A percentile compares a stretch with the other conserved stretches of the same genome.
These are phyloP conservation scores for Martes flavigula DNA, from an alignment of 2,797 vertebrate genomes.

Conservation along the genomic window DNA sequence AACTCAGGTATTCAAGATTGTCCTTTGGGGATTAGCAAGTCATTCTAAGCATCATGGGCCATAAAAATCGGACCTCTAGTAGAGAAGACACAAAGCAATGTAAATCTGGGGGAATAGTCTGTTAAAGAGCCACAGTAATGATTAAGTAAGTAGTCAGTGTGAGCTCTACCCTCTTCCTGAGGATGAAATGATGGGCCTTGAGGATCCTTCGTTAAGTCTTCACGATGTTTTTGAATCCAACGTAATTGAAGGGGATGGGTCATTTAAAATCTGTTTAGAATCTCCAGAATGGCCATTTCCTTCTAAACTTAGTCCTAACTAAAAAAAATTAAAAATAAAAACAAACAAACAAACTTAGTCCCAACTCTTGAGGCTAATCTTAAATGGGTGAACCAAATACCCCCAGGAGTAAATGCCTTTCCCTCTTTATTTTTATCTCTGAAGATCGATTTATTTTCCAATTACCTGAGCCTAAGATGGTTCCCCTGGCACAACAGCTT, in stretches of 20 bases:
- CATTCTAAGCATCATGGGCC: background rate
- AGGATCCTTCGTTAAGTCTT: background rate
- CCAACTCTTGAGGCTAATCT: background rate
- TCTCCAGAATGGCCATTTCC: background rate
- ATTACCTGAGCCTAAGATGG: background rate
- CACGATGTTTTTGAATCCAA: background rate
- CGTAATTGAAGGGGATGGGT: background rate
- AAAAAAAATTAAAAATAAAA: background rate
- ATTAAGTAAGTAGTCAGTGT: background rate
- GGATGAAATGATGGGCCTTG: background rate
- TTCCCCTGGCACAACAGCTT: background rate
- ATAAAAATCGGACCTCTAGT: background rate
- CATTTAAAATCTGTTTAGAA: background rate
- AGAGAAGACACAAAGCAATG: background rate
- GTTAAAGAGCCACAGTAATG: background rate
- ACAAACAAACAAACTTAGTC: background rate
- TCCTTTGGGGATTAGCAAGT: background rate
- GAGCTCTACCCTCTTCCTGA: background rate
- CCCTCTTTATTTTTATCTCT: background rate
- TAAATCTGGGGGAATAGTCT: background rate
- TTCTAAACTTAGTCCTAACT: background rate
- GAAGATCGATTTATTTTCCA: background rate
- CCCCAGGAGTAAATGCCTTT: background rate
- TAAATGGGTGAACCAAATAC: background rate
- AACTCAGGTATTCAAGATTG: background rate